phyloP scores from a whole-genome alignment of 2,888 invertebrate genomes.

The Troides oblongomaculatus region DNA sequence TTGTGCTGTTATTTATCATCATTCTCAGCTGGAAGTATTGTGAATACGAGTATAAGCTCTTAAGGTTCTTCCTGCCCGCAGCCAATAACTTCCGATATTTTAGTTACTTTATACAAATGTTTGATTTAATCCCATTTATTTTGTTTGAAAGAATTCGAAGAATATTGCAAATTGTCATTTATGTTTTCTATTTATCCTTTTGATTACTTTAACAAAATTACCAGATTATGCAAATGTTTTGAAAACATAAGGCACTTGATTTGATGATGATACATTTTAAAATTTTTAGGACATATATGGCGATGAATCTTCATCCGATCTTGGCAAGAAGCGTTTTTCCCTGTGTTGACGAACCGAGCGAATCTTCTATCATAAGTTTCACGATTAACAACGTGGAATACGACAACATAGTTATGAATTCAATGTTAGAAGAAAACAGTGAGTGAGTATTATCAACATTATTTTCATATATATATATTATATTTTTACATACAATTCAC shows the following conservation, averaged over 20 bases:
- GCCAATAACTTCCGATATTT: too few species aligned
- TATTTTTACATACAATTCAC: not conserved
- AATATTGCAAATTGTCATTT: too few species aligned
- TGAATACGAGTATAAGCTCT: too few species aligned
- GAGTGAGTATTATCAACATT: conserved; percentile 45
- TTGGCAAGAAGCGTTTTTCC: conserved; percentile 84
- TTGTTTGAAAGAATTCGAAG: too few species aligned
- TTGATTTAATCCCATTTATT: too few species aligned
- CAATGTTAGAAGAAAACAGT: conserved; percentile 45
- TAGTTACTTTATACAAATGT: too few species aligned
- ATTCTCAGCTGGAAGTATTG: too few species aligned
- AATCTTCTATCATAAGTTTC: conserved; percentile 59
- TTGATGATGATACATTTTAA: not conserved
- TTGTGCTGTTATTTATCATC: too few species aligned
- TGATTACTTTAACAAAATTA: not conserved
- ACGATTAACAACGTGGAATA: conserved; percentile 56
- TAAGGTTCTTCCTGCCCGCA: too few species aligned
- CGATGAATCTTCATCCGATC: conserved; percentile 82
- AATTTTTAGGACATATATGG: conserved; percentile 68
- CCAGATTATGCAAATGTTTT: not conserved
- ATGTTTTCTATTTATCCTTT: not conserved
- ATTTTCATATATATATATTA: not conserved
- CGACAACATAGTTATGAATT: conserved; percentile 50
- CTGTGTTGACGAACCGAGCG: conserved; percentile 83
- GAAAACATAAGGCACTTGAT: not conserved